Base-by-base conservation (phyloP, 2,888 invertebrate genomes). In the Plemyria rubiginata region DNA sequence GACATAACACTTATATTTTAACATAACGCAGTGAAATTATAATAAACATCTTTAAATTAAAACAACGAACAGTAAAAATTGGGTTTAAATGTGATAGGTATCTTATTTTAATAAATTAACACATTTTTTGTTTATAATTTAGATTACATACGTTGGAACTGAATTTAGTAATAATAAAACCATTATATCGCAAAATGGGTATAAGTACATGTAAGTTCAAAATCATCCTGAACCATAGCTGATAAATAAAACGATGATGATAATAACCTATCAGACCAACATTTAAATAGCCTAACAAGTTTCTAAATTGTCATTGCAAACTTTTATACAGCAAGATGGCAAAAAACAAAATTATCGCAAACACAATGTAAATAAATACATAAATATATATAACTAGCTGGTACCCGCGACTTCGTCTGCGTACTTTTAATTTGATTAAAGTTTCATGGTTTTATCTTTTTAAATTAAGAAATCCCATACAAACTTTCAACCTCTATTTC, bases 1-100 rank as follows among this genome's bases (percentile, higher is more conserved):
- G 90, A 87, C 84, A 87, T 90, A 91, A 92, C 91, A 90, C 88
- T 89, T 91, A 87, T 91, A 90, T 89, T 92, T 84, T 84, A 89
- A 91, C 84, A 87, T 91, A 92, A 92, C 90, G 82, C 87, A 85
- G 86, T 88, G 87, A 85, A 87, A 84, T 86, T 87, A 87, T 86
- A 91, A 92, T 92, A 92, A 92, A 92, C 86, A 88, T 90, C 87
- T 90, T 90, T 87, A 91, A 92, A 91, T 88, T 88, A 92, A 90
- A 90, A 90, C 90, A 92, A 92, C 86, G 82, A 88, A 88, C 80
- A 83, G 79, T 83, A 79, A 43, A 77, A 77, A 73, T 69, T 66
- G 69, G 65, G 66, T 59, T 49, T 64, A 66, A 48, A 50, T 62
- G 52, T 59, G 9, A 15, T 43, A 43, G 13, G 8, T 13, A 57